phyloP scores from a whole-genome alignment of 1,140 invertebrate genomes.

The Chionoecetes opilio region DNA sequence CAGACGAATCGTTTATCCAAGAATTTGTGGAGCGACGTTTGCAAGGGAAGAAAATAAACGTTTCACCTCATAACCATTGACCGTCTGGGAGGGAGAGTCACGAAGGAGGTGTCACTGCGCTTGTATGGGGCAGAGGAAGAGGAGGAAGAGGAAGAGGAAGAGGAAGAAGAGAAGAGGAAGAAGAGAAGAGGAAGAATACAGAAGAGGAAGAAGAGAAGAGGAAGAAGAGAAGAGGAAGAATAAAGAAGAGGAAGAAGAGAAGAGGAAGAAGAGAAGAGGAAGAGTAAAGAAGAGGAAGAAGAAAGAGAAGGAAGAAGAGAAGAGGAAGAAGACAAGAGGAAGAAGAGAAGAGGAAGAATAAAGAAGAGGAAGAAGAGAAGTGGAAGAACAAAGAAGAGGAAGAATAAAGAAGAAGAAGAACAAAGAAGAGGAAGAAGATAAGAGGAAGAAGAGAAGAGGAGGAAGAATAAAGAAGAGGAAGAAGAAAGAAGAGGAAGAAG shows the following conservation, averaged over 20 bases:
- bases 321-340: not conserved
- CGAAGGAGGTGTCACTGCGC: no score
- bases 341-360: not conserved
- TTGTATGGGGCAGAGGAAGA: no score
- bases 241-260: not conserved
- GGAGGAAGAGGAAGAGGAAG: no score
- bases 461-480: constrained; percentile 44
- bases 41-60: no score
- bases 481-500: not conserved
- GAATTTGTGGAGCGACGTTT: no score
- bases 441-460: not conserved
- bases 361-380: not conserved
- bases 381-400: not conserved
- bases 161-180: no score
- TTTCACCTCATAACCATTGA: no score
- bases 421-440: not conserved
- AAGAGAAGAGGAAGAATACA: no score
- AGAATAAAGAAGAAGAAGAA: not conserved
- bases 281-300: constrained; percentile 25
- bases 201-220: not conserved
- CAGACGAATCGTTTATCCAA: no score
- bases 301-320: not conserved
- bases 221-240: constrained; percentile 23
- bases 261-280: constrained; percentile 15
- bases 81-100: no score